Conservation (phyloP, 2,113 vertebrate species). For the Noturus placidus region DNA sequence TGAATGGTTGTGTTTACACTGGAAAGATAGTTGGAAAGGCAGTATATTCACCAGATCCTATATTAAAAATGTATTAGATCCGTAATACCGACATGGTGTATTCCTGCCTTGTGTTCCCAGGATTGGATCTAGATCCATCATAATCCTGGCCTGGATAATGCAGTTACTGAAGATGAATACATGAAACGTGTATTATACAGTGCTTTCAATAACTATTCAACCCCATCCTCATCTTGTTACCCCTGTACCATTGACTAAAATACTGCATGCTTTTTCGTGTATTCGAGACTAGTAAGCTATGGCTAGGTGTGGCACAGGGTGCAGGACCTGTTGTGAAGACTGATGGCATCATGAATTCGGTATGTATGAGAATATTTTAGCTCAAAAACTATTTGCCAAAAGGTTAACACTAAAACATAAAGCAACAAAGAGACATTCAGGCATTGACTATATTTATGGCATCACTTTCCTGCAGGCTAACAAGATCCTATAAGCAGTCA, state of each 20-base stretch:
- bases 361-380: neutral
- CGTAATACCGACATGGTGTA: neutral
- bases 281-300: neutral
- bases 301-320: neutral
- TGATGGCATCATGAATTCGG: neutral
- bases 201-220: neutral
- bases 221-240: neutral
- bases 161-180: neutral
- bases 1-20: neutral
- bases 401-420: neutral
- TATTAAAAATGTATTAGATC: neutral
- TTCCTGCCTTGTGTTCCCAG: neutral
- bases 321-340: neutral
- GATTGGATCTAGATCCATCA: neutral
- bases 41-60: neutral
- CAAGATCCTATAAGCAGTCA: conserved; percentile 21
- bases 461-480: conserved; percentile 10
- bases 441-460: conserved; percentile 13
- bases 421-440: neutral
- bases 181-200: neutral
- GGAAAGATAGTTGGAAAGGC: neutral
- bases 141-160: neutral
- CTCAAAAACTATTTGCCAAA: neutral
- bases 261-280: neutral
- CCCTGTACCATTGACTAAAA: neutral